A percentile compares a stretch with the other conserved stretches of the same genome.
Evolutionary conservation across 2,888 invertebrate genomes (phyloP).

Genomic region (Plebejus melissa): DNA sequence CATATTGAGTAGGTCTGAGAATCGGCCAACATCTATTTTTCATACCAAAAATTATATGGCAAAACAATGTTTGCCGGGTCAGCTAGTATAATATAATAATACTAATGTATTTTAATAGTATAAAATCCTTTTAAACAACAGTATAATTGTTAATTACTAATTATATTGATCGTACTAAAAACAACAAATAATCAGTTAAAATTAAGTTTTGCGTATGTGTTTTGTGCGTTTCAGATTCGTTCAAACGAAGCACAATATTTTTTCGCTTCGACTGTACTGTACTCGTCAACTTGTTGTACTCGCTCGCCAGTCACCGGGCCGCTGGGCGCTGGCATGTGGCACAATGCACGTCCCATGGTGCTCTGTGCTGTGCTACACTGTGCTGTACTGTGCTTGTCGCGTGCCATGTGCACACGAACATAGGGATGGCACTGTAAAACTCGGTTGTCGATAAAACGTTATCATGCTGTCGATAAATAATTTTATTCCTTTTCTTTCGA

Average conservation of each 20-base stretch:
- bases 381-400: not conserved
- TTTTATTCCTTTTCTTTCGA: not conserved
- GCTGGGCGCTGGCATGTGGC: not conserved
- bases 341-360: not conserved
- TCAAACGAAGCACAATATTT: not conserved
- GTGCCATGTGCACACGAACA: not conserved
- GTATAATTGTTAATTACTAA: too few species aligned
- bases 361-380: not conserved
- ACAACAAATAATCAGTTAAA: too few species aligned
- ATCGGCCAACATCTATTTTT: too few species aligned
- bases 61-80: too few species aligned
- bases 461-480: not conserved
- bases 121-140: too few species aligned
- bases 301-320: not conserved
- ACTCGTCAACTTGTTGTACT: not conserved
- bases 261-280: not conserved
- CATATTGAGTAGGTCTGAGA: too few species aligned
- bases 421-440: not conserved
- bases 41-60: too few species aligned
- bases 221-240: too few species aligned
- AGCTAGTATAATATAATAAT: not conserved
- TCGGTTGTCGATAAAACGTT: not conserved
- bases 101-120: not conserved
- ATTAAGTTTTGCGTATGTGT: too few species aligned
- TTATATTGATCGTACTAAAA: too few species aligned